Evolutionary conservation across 2,113 vertebrate genomes (phyloP).

Genomic region (Takifugu bimaculatus): DNA sequence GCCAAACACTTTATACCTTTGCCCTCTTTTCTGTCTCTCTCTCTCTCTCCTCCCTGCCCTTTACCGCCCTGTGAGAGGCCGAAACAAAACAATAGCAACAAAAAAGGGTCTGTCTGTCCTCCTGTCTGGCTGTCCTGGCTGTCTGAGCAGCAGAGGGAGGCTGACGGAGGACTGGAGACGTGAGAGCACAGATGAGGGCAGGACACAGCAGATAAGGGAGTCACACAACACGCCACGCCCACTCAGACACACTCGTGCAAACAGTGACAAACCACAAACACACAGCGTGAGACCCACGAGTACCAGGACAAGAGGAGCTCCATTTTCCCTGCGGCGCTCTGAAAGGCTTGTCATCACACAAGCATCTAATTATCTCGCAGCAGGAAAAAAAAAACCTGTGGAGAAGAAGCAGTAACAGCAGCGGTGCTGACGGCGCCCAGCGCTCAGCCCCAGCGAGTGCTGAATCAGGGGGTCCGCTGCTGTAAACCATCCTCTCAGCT

Average conservation of each 20-base stretch:
- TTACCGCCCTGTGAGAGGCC: too few species aligned
- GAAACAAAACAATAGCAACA: conserved; percentile 25
- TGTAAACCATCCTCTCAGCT: conserved; percentile 44
- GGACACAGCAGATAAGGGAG: conserved; percentile 54
- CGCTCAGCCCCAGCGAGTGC: conserved; percentile 57
- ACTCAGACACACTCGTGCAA: conserved; percentile 34
- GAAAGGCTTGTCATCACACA: too few species aligned
- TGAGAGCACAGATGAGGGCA: conserved; percentile 56
- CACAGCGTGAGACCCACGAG: neutral
- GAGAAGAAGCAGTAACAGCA: conserved; percentile 8
- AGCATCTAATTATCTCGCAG: too few species aligned
- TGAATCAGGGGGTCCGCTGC: conserved; percentile 66
- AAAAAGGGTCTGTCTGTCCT: conserved; percentile 66
- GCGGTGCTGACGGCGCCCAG: conserved; percentile 37
- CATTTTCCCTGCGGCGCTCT: too few species aligned
- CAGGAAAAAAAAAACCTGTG: neutral
- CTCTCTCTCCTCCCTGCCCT: conserved; percentile 11
- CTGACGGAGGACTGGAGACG: conserved; percentile 49
- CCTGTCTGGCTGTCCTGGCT: conserved; percentile 37
- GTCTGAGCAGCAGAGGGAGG: conserved; percentile 40
- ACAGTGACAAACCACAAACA: conserved; percentile 30
- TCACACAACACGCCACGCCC: conserved; percentile 63
- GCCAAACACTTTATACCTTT: conserved; percentile 15
- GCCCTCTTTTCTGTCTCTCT: neutral
- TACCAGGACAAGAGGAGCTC: neutral